Evolutionary conservation across 2,888 invertebrate species (phyloP).

Genomic region (Caenorhabditis zanzibari): DNA sequence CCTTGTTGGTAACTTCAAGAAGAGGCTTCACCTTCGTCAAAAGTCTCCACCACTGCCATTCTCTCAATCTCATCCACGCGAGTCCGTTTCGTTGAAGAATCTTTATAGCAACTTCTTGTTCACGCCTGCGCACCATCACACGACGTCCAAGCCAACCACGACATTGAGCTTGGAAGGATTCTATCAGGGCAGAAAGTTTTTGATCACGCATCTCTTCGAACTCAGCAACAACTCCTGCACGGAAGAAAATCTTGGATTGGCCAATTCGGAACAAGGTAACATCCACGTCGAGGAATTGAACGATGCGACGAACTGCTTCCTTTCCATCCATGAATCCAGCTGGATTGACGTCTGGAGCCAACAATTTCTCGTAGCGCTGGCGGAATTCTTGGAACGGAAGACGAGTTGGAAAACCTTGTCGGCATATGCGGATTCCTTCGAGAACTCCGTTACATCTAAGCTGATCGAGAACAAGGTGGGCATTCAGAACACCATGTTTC

Average conservation of each 20-base stretch:
- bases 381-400: constrained; percentile 96
- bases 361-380: constrained; percentile 93
- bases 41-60: constrained; percentile 99
- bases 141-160: constrained; percentile 92
- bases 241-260: constrained; percentile 99
- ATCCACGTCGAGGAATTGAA: constrained; percentile 95
- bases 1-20: constrained; percentile 96
- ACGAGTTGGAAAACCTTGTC: constrained; percentile 99
- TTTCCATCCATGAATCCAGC: constrained; percentile 99
- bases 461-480: constrained; percentile 98
- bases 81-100: constrained; percentile 99
- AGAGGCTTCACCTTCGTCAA: constrained; percentile 98
- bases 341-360: constrained; percentile 99
- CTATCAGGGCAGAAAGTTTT: constrained; percentile 97
- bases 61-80: constrained; percentile 96
- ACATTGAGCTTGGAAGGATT: constrained; percentile 92
- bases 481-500: constrained; percentile 95
- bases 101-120: constrained; percentile 97
- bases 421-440: constrained; percentile 98
- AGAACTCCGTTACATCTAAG: constrained; percentile 98
- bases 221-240: constrained; percentile 98
- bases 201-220: constrained; percentile 95
- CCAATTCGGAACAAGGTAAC: constrained; percentile 97
- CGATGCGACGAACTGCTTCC: constrained; percentile 95
- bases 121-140: constrained; percentile 94